Base-by-base conservation (phyloP, 2,113 vertebrate species). In the Colaptes auratus region DNA sequence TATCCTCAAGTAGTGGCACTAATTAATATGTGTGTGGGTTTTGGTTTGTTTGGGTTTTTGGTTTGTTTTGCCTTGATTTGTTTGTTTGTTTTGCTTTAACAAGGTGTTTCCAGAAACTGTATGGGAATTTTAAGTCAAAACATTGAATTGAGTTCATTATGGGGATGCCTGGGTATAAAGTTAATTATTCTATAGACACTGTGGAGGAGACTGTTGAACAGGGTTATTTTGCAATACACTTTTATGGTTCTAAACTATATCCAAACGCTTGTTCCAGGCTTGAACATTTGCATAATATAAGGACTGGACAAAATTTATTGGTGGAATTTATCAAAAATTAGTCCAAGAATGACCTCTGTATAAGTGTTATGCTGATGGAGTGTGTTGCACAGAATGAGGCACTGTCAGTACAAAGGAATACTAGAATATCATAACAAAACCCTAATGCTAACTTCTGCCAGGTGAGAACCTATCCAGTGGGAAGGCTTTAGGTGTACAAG, bases 1-100 rank as follows among this genome's bases (percentile, higher is more conserved):
- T 77, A 2, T 73, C 14, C 12, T 67, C 7, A 21, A 11, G 36
- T 4, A 77, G 15, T 12, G 5, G 9, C n/a, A 67, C 24, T 52
- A 39, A 69, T 58, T 93, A 2, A 27, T 13, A 3, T 27, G 8
- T 31, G 11, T 1, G 1, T 0, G 48, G 48, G 1, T 36, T 9
- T 4, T 52, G 42, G 42, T 15, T 44, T 44, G 42, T 15, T 44
- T 44, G 42, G 14, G 14, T 13, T 5, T 15, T 44, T 44, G 6
- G 15, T 52, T 86, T 53, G 3, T 61, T 64, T 79, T 56, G 6
- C 14, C 76, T 64, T 72, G 39, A 39, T 44, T 44, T 15, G 42
- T 44, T 16, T 15, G 15, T 52, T 86, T 53, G 3, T 61, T 64
- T 79, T 56, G 6, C 14, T 79, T 64, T 72, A 65, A 46, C 14